Conservation (phyloP, 2,797 vertebrate species). For the Euphonia xanthogaster region DNA sequence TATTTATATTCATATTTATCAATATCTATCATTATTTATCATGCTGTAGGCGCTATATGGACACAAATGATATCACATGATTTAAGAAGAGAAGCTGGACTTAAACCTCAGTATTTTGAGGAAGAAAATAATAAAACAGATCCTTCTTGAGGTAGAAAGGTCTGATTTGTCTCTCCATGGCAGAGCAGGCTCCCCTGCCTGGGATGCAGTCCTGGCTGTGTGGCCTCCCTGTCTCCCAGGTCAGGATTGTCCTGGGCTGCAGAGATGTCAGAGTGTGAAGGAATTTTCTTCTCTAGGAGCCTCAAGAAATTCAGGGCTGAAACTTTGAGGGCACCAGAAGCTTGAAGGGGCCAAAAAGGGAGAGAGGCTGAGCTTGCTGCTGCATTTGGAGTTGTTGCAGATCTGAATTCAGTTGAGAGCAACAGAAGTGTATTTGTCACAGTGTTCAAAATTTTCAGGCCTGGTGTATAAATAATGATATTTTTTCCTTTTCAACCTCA, state of each 20-base stretch:
- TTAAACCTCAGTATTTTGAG: neutral
- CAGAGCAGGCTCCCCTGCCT: neutral
- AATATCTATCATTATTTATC: neutral
- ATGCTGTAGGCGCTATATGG: accelerated
- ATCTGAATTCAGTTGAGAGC: neutral
- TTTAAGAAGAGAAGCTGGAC: neutral
- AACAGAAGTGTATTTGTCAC: neutral
- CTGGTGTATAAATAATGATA: neutral
- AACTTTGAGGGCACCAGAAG: neutral
- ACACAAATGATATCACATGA: no score
- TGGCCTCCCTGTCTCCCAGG: neutral
- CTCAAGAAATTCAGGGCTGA: neutral
- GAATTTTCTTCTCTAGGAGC: neutral
- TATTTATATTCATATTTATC: neutral
- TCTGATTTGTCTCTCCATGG: neutral
- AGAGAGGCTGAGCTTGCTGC: neutral
- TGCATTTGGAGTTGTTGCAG: neutral
- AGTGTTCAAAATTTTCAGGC: neutral
- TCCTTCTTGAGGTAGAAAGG: neutral
- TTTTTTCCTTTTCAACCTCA: neutral
- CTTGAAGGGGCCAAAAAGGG: neutral
- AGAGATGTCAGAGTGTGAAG: neutral
- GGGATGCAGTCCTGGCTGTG: accelerated
- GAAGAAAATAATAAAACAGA: neutral
- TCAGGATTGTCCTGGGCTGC: neutral